These are phyloP conservation scores for Mastomys natalensis DNA, from an alignment of 2,113 vertebrate species.

Conservation along the genomic window DNA sequence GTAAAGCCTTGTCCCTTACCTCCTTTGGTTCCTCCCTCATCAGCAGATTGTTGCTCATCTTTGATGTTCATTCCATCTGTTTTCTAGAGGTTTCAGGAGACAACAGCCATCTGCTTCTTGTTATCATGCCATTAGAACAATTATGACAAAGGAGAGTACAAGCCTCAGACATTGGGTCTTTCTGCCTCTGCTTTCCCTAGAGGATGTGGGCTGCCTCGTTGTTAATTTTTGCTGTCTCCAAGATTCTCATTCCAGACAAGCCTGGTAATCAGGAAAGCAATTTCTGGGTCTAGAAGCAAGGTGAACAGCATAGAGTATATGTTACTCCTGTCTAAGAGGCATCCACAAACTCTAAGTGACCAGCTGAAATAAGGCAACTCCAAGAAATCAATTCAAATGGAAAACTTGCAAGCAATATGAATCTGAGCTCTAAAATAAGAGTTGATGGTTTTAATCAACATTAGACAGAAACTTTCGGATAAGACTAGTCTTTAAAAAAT, in stretches of 20 bases:
- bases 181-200: background rate
- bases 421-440: slow-evolving; percentile 32
- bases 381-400: background rate
- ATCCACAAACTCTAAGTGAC: background rate
- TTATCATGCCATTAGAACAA: slow-evolving; percentile 77
- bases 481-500: background rate
- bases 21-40: background rate
- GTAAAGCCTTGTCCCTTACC: background rate
- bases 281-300: background rate
- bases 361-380: background rate
- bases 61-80: slow-evolving; percentile 70
- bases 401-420: background rate
- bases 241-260: background rate
- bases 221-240: background rate
- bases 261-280: background rate
- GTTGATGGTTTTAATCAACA: slow-evolving; percentile 84
- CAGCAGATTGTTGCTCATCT: slow-evolving; percentile 35
- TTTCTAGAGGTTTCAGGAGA: slow-evolving; percentile 56
- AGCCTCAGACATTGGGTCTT: background rate
- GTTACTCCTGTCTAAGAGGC: too few species aligned
- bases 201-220: background rate
- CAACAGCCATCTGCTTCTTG: slow-evolving; percentile 74
- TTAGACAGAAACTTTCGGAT: slow-evolving; percentile 64
- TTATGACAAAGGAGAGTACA: slow-evolving; percentile 63
- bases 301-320: background rate